These are phyloP conservation scores for Eurystomus gularis DNA, from an alignment of 2,113 vertebrate genomes.

Conservation along the genomic window DNA sequence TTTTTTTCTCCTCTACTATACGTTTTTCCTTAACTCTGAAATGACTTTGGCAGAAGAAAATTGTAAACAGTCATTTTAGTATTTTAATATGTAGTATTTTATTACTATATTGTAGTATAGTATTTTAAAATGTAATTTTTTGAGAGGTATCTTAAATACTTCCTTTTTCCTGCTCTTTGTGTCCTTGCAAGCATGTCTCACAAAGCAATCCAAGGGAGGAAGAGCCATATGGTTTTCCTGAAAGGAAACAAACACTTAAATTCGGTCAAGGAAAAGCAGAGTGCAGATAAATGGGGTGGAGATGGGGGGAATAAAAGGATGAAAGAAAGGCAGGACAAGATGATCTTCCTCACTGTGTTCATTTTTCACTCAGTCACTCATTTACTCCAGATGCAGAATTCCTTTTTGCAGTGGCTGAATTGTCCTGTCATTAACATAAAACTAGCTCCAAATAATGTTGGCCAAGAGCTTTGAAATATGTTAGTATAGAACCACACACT, in stretches of 20 bases:
- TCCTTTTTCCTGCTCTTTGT: background rate
- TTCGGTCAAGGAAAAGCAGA: background rate
- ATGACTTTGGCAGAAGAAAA: background rate
- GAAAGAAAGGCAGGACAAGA: background rate
- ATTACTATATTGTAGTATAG: too few relatives aligned
- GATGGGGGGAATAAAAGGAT: background rate
- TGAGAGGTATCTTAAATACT: background rate
- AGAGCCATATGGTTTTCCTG: too few relatives aligned
- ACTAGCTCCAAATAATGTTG: background rate
- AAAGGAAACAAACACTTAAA: background rate
- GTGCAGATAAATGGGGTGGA: background rate
- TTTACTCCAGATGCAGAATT: conserved; percentile 4
- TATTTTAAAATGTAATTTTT: background rate
- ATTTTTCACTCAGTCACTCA: background rate
- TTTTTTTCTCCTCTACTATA: background rate
- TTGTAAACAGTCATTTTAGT: background rate
- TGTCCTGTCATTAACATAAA: conserved; percentile 32
- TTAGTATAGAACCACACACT: background rate
- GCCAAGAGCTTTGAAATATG: background rate
- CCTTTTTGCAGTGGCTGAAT: background rate
- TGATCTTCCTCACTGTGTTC: background rate
- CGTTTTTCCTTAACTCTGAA: background rate
- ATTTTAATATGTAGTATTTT: too few relatives aligned
- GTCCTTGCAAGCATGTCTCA: background rate
- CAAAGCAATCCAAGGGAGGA: background rate